Base-by-base conservation (phyloP, 2,797 vertebrate genomes). In the Allobates femoralis region DNA sequence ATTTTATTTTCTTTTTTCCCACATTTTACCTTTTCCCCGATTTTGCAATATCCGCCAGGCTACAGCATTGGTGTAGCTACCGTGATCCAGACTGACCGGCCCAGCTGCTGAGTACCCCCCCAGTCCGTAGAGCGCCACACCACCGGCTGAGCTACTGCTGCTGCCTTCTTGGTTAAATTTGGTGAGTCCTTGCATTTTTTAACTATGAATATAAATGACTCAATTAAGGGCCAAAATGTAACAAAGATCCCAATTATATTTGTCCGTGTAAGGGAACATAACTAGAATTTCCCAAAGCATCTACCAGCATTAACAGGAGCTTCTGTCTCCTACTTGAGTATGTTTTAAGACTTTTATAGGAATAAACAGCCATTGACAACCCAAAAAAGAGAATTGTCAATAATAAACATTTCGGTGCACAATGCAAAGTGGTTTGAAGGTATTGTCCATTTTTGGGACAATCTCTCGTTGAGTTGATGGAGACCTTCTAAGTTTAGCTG, bases 281-380 rank as follows among this genome's bases (percentile, higher is more conserved):
- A 74, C 46, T 74, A 3, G 14, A 46, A 14, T 26, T 74, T 74
- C 71, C 32, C 41, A 26, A 73, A 12, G 23, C 37, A n/a, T 46
- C 37, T 26, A 50, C 23, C 41, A 15, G 23, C 23, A n/a, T 26
- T 15, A 74, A n/a, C 2, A 26, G 37, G 34, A 26, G 14, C 2
- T 15, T 12, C 41, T 12, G 10, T 23, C 11, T 41, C 34, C 67
- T 46, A 71, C 8, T n/a, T 69, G 66, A 69, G 19, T 21, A 69
- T 37, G 21, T 71, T 41, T 69, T 1, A 37, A 69, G 67, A 23
- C 34, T 71, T 50, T 26, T 23, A 12, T 71, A 26, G 26, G n/a
- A 50, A 74, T 50, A 46, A 74, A 74, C 46, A 23, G 41, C 23
- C 71, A 46, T 74, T 74, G 23, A 74, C 41, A 74, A 74, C 7